These are phyloP conservation scores for Pipistrellus pipistrellus DNA, from an alignment of 2,797 vertebrate genomes.

Conservation along the genomic window DNA sequence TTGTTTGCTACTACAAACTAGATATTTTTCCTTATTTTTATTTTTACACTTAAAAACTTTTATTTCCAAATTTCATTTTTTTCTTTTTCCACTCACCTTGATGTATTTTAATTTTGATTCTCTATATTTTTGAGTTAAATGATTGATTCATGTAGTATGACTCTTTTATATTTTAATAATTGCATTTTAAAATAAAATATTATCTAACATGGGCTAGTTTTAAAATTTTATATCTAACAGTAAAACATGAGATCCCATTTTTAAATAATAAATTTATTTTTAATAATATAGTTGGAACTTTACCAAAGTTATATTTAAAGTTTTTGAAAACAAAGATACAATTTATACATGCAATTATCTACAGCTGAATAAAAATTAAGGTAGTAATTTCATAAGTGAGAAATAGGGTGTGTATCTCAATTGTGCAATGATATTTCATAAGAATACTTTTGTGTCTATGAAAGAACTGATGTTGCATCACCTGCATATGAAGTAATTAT, in stretches of 20 bases:
- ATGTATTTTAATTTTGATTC: constrained; percentile 19
- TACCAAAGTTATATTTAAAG: not conserved
- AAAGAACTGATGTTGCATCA: not conserved
- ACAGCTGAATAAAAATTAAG: not conserved
- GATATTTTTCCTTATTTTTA: not conserved
- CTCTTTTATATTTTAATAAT: constrained; percentile 7
- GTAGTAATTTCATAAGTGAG: not conserved
- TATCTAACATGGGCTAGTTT: not conserved
- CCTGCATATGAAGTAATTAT: not conserved
- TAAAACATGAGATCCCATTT: constrained; percentile 17
- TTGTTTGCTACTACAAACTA: not conserved
- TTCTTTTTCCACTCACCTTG: not conserved
- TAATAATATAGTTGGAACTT: constrained; percentile 2
- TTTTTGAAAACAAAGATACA: constrained; percentile 23
- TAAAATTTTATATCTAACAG: not conserved
- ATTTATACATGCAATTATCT: not conserved
- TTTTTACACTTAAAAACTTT: constrained; percentile 16
- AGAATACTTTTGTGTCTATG: not conserved
- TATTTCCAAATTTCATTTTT: constrained; percentile 29
- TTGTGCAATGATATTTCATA: not conserved
- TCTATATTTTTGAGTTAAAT: not conserved
- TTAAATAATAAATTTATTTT: constrained; percentile 9
- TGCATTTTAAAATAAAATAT: not conserved
- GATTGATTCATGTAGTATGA: not conserved
- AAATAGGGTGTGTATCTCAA: not conserved